Conservation (phyloP, 2,113 vertebrate genomes). For the Salvelinus namaycush region DNA sequence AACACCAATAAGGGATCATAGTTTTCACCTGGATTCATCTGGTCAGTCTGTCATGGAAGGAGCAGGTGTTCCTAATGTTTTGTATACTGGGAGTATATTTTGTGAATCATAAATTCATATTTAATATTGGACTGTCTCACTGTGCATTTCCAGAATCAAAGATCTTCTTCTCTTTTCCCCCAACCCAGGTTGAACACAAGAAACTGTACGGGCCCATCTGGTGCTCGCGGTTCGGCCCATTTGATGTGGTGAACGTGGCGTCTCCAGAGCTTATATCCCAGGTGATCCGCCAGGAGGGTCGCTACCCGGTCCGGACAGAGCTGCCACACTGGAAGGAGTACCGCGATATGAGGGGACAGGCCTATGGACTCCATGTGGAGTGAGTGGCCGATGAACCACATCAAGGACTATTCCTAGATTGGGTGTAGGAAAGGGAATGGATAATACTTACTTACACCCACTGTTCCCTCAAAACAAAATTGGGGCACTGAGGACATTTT, state of each 20-base stretch:
- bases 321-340: constrained; percentile 80
- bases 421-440: too few species aligned
- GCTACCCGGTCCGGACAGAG: constrained; percentile 63
- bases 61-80: too few species aligned
- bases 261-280: constrained; percentile 70
- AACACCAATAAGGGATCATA: too few species aligned
- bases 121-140: too few species aligned
- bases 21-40: too few species aligned
- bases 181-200: constrained; percentile 63
- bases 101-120: too few species aligned
- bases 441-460: too few species aligned
- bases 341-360: constrained; percentile 73
- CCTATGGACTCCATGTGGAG: constrained; percentile 77
- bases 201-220: constrained; percentile 75
- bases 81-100: too few species aligned
- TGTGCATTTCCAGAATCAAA: too few species aligned
- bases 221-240: constrained; percentile 71
- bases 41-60: too few species aligned
- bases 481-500: too few species aligned
- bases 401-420: background rate
- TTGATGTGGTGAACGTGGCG: constrained; percentile 74
- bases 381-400: constrained; percentile 48
- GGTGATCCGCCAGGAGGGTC: constrained; percentile 76
- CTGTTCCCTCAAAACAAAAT: too few species aligned
- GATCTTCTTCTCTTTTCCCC: background rate